phyloP scores from a whole-genome alignment of 35 echinoderm and acorn worm species.

The Hemicentrotus pulcherrimus region DNA sequence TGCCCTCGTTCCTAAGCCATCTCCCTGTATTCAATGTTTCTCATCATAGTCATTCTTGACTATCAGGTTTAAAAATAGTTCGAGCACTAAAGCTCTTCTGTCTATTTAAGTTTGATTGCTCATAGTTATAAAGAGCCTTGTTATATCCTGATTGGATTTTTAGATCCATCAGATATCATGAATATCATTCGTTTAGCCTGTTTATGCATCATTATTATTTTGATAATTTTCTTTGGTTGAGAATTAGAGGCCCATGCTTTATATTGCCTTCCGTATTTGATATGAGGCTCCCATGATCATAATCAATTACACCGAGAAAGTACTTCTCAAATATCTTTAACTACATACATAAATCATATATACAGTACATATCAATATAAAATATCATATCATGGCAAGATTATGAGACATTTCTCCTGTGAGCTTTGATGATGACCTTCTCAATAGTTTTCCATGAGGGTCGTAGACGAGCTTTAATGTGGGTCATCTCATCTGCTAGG shows the following conservation, averaged over 20 bases:
- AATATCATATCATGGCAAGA: not conserved
- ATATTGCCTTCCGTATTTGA: not conserved
- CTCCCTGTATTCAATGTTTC: not conserved
- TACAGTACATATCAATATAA: not conserved
- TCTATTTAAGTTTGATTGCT: not conserved
- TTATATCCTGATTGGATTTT: not conserved
- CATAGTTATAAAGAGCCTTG: not conserved
- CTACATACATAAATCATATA: not conserved
- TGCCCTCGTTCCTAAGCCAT: not conserved
- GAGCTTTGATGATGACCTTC: not conserved
- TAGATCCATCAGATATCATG: not conserved
- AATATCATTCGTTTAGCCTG: not conserved
- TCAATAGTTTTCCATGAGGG: slow-evolving; percentile 20
- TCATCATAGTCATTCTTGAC: not conserved
- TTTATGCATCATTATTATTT: not conserved
- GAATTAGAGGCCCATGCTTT: not conserved
- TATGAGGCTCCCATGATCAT: not conserved
- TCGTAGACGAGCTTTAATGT: not conserved
- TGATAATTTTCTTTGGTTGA: not conserved
- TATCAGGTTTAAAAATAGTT: not conserved
- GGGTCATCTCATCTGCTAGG: not conserved
- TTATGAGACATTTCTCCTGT: not conserved
- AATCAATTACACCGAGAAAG: not conserved
- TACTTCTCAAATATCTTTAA: not conserved
- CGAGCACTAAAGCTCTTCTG: not conserved